phyloP scores from a whole-genome alignment of 1,140 invertebrate genomes.

The Atopsyche davidsoni region DNA sequence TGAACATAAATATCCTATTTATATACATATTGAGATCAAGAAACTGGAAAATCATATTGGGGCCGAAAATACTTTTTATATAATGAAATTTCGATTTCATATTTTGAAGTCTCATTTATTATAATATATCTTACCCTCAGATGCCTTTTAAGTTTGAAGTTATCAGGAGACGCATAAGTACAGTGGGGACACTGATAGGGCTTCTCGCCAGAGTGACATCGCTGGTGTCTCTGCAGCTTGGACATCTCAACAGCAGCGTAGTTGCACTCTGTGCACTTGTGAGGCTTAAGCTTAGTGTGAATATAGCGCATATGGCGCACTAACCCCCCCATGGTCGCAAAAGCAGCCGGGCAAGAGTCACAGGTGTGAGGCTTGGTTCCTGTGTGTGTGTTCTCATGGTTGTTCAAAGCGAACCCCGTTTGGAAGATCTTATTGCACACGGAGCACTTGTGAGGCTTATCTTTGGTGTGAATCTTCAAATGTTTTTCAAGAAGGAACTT shows the following conservation, averaged over 20 bases:
- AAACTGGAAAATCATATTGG: too few species aligned
- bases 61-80: too few species aligned
- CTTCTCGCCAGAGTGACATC: slow-evolving; percentile 76
- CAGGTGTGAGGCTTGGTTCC: slow-evolving; percentile 79
- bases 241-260: slow-evolving; percentile 85
- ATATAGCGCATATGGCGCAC: slow-evolving; percentile 82
- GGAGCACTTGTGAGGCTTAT: slow-evolving; percentile 83
- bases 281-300: slow-evolving; percentile 86
- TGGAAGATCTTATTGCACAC: slow-evolving; percentile 82
- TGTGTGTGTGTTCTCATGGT: slow-evolving; percentile 92
- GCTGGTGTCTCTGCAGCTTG: slow-evolving; percentile 82
- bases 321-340: slow-evolving; percentile 82
- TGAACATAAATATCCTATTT: too few species aligned
- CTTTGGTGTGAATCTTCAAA: slow-evolving; percentile 87
- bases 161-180: slow-evolving; percentile 90
- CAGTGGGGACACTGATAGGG: slow-evolving; percentile 85
- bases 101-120: too few species aligned
- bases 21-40: too few species aligned
- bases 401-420: slow-evolving; percentile 78
- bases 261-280: slow-evolving; percentile 84
- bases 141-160: slow-evolving; percentile 88
- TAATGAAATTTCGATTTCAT: too few species aligned
- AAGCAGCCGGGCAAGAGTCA: slow-evolving; percentile 79
- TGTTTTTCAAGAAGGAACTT: slow-evolving; percentile 73
- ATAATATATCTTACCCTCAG: slow-evolving; percentile 52